These are phyloP conservation scores for Parthenolecanium corni DNA, from an alignment of 2,888 invertebrate genomes.

Conservation along the genomic window DNA sequence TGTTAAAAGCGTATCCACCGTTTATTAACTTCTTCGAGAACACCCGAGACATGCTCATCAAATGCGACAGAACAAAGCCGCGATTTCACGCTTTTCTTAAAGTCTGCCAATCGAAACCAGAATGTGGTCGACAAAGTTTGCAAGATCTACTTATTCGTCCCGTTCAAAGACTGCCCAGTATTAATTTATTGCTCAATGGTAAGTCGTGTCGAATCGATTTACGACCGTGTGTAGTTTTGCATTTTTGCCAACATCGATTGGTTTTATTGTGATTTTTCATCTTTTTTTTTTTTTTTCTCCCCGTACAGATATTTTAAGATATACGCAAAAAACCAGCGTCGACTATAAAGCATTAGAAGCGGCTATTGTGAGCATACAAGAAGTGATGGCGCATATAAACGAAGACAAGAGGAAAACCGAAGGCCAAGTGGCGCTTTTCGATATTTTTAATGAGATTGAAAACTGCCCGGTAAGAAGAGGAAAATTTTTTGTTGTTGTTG, in stretches of 20 bases:
- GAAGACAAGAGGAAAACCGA: conserved; percentile 96
- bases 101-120: conserved; percentile 84
- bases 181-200: conserved; percentile 88
- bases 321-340: conserved; percentile 76
- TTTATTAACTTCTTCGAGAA: conserved; percentile 98
- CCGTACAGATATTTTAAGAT: conserved; percentile 74
- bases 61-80: conserved; percentile 84
- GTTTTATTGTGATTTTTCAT: neutral
- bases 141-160: conserved; percentile 94
- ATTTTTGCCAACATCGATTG: no score
- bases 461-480: conserved; percentile 78
- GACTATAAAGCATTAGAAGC: conserved; percentile 74
- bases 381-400: conserved; percentile 93
- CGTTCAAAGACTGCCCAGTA: conserved; percentile 92
- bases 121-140: conserved; percentile 90
- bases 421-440: conserved; percentile 89
- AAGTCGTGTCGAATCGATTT: conserved; percentile 36
- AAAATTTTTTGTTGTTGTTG: neutral
- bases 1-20: conserved; percentile 90
- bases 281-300: conserved; percentile 24
- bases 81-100: conserved; percentile 95
- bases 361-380: conserved; percentile 75
- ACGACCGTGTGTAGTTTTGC: neutral
- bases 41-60: conserved; percentile 82
- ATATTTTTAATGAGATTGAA: conserved; percentile 95